Evolutionary conservation across 2,113 vertebrate genomes (phyloP).

Genomic region (Cyphomyrus discorhynchus): DNA sequence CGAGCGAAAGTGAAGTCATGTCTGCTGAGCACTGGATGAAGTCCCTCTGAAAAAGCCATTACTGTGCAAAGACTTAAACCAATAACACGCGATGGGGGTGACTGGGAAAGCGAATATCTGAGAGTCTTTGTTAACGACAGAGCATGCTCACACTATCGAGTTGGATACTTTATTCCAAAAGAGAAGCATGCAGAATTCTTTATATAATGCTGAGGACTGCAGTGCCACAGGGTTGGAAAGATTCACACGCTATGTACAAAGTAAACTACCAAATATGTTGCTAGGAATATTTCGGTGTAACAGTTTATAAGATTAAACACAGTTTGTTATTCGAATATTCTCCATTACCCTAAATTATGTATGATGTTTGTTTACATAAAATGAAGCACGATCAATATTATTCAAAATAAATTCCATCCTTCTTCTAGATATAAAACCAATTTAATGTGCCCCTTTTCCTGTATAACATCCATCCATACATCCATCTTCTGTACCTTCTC

Average conservation of each 20-base stretch:
- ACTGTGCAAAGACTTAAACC: not conserved
- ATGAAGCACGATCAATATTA: not conserved
- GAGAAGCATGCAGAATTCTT: not conserved
- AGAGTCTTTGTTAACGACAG: not conserved
- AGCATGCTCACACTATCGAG: not conserved
- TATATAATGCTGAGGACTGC: not conserved
- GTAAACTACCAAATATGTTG: not conserved
- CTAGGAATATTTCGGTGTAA: not conserved
- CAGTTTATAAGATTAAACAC: not conserved
- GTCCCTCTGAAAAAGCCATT: slow-evolving; percentile 16
- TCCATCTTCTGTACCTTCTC: not conserved
- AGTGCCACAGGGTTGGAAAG: not conserved
- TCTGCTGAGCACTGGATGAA: slow-evolving; percentile 5
- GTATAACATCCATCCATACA: not conserved
- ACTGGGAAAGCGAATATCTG: not conserved
- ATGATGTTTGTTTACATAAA: not conserved
- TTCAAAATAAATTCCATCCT: not conserved
- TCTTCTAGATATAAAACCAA: not conserved
- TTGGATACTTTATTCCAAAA: not conserved
- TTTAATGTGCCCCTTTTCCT: not conserved
- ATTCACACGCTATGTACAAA: not conserved
- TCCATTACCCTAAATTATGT: not conserved
- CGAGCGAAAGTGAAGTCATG: slow-evolving; percentile 21
- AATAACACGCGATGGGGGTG: not conserved
- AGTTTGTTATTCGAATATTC: not conserved